Evolutionary conservation across 2,113 vertebrate genomes (phyloP), one percentile per base, ranked within the genome.

Genomic region (Chaetops frenatus): DNA sequence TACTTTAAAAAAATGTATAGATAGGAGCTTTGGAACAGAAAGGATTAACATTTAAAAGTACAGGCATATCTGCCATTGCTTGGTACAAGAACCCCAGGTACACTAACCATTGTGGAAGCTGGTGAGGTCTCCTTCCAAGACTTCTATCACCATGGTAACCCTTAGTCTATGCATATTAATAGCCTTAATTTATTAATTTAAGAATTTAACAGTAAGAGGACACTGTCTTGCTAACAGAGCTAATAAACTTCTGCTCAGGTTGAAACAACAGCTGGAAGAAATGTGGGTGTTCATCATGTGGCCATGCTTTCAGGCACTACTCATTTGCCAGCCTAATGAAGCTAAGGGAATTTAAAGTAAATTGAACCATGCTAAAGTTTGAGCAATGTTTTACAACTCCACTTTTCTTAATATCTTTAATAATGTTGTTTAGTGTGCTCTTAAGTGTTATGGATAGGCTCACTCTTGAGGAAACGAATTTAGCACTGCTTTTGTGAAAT

Each of bases 131-230:
- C 48, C 35, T 81, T 58, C 44, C 70, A 71, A 61, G 64, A 54
- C 31, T 90, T 92, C 6, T 24, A 29, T 90, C 64, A 56, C 72
- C 24, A 31, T 14, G 47, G 69, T 85, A 78, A 69, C 89, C 64
- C 88, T 94, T 92, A 57, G 35, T 91, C 80, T 95, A 92, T 88
- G 83, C 86, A 88, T 73, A 83, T 86, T 58, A 54, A 72, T 58
- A 74, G 92, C 86, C 92, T 95, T 97, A 95, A 92, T 83, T 83
- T 78, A 66, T 73, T 73, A 54, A 81, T 81, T 64, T 50, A 77
- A 38, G 58, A 58, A 69, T 81, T 62, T 58, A 84, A 56, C 64
- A 42, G 40, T 79, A 76, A 35, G 70, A 82, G 45, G 54, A 61
- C 12, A 15, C 71, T 82, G 85, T 72, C 60, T 18, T 65, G 67